Evolutionary conservation across 1,140 invertebrate genomes (phyloP), one percentile per base, ranked within the genome.

Genomic region (Campodea augens): DNA sequence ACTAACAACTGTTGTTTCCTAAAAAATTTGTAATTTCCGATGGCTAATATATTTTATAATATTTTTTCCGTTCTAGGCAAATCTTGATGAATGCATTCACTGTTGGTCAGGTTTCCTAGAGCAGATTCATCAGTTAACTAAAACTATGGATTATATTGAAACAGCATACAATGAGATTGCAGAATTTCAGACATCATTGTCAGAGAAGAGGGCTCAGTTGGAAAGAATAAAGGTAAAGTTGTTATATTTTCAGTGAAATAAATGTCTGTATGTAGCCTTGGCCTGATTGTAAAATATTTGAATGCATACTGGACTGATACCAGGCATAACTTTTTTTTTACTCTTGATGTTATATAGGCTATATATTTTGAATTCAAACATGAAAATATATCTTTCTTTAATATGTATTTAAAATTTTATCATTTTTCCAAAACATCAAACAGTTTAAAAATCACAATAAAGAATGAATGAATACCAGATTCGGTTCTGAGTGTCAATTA

Each of bases 71-170:
- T 50, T 49, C 32, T 38, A 59, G 61, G 73, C 80, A 1, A 73
- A 79, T 47, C 61, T 92, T n/a, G 86, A 90, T 61, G 85, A 90
- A 54, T 83, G 81, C 2, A 79, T 90, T 21, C 82, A 84, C 36
- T 81, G 84, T 63, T 91, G 85, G 85, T 74, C 83, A 47, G 83
- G 81, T 41, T 78, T 90, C 52, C 58, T 89, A 19, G 82, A 90
- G 58, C 81, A 90, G 60, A 82, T 90, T 52, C 79, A 88, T 58
- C 74, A 77, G 32, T 70, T 90, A 5, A 77, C 80, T 43, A 88
- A 87, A 58, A 84, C 77, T 15, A 76, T 87, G 5, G 75, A 80
- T 40, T 78, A 78, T 59, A 69, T 90, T 54, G 74, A 88, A 57
- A 63, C 59, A 15, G 72, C 75, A 44, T 62, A 85, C 10, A 68